A percentile compares a stretch with the other conserved stretches of the same genome.
Evolutionary conservation across 1,140 invertebrate species (phyloP).

Genomic region (Polyergus mexicanus): DNA sequence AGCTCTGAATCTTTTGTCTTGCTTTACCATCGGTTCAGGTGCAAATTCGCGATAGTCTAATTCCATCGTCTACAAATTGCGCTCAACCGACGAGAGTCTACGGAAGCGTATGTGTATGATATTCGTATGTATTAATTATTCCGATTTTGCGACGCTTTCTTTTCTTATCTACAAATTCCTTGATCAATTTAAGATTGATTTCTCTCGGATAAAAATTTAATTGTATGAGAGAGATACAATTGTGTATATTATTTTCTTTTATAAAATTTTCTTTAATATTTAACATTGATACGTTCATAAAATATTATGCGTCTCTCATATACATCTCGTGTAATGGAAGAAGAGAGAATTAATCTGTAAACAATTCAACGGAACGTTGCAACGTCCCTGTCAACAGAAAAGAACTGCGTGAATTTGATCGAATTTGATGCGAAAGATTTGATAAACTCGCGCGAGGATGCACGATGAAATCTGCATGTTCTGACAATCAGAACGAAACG

Average conservation of each 20-base stretch:
- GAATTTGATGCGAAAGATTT: conserved; percentile 2
- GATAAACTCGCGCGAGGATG: conserved; percentile 42
- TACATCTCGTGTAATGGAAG: not conserved
- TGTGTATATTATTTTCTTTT: not conserved
- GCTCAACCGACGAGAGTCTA: not conserved
- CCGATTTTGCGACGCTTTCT: not conserved
- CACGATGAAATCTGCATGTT: conserved; percentile 45
- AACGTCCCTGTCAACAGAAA: conserved; percentile 9
- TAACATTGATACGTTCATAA: not conserved
- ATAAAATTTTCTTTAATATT: not conserved
- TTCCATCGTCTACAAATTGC: conserved; percentile 43
- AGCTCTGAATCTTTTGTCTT: conserved; percentile 49
- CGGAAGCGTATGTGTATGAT: not conserved
- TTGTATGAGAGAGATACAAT: not conserved
- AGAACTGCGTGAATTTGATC: not conserved
- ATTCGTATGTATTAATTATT: not conserved
- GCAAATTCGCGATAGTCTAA: conserved; percentile 62
- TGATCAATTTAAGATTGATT: not conserved
- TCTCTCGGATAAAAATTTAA: not conserved
- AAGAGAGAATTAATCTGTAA: conserved; percentile 1
- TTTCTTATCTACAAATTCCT: not conserved
- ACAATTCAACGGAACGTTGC: conserved; percentile 10
- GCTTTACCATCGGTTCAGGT: conserved; percentile 61
- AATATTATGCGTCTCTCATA: not conserved
- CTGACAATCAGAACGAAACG: conserved; percentile 74